Percentiles rank a stretch among this genome's conserved stretches.
phyloP scores from a whole-genome alignment of 1,140 invertebrate species.

The Drosophila rufa region DNA sequence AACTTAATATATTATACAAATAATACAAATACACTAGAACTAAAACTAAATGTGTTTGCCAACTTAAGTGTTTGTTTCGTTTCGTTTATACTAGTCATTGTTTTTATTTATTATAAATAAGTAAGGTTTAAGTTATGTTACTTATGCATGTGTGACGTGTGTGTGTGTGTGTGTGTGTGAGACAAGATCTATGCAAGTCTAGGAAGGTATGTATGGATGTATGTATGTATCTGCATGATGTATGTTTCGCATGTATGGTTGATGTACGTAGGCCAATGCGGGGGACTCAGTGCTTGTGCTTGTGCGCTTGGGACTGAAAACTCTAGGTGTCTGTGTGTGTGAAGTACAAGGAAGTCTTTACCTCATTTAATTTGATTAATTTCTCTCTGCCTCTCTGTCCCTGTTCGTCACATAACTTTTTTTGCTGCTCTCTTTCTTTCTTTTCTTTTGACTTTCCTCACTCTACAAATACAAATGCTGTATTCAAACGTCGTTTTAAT shows the following conservation, averaged over 20 bases:
- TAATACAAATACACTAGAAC: conserved; percentile 77
- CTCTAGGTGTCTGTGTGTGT: conserved; percentile 11
- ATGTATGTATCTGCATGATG: background rate
- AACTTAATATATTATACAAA: conserved; percentile 72
- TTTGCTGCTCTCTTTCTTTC: background rate
- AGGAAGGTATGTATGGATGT: background rate
- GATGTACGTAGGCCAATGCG: conserved; percentile 11
- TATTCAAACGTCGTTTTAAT: conserved; percentile 21
- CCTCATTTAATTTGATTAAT: conserved; percentile 49
- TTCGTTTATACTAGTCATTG: conserved; percentile 60
- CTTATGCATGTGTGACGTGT: conserved; percentile 44
- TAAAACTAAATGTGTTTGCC: conserved; percentile 39
- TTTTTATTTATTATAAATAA: conserved; percentile 58
- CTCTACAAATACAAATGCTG: conserved; percentile 38
- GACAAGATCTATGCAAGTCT: conserved; percentile 26
- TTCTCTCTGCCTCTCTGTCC: conserved; percentile 4
- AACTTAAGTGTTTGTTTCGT: conserved; percentile 54
- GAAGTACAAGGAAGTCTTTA: conserved; percentile 43
- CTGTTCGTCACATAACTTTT: conserved; percentile 7
- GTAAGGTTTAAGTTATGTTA: conserved; percentile 55
- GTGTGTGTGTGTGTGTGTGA: conserved; percentile 9
- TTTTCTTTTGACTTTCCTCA: conserved; percentile 30
- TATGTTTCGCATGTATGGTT: background rate
- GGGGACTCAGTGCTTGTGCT: conserved; percentile 31
- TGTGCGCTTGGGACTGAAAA: conserved; percentile 27